Base-by-base conservation (phyloP, 2,888 invertebrate genomes). In the Tyria jacobaeae region DNA sequence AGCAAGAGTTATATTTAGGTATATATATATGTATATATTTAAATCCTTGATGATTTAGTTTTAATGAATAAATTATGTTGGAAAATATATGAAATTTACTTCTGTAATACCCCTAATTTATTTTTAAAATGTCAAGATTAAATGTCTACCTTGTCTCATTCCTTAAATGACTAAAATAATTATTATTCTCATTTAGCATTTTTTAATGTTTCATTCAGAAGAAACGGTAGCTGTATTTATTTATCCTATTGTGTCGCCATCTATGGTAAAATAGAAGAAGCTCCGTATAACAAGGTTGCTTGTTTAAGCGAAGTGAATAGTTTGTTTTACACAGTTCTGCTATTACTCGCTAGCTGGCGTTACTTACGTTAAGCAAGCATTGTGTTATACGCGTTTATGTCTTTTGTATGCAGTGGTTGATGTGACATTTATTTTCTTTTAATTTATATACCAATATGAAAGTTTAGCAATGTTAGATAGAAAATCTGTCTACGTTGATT, bases 331-430 rank as follows among this genome's bases (percentile, higher is more conserved):
- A 51, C 62, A 66, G 73, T 82, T 71, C 47, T 15, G 15, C 77
- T 63, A 66, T 44, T 31, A 1, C 24, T 9, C 58, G 54, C 62
- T 74, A 86, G 86, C 77, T 85, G 81, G 83, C 86, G 82, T 52
- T 66, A 34, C 34, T n/a, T 3, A 41, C 14, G 9, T 24, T 14
- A 9, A 39, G 1, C 41, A 12, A 0, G 0, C 1, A 0, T 0
- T 7, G 15, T 17, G 21, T 0, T 2, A 7, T 34, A 50, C 68
- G 80, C 89, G 89, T 90, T 89, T 81, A 88, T 77, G 85, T 90
- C 87, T 87, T 88, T 87, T 84, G 64, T 82, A 81, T 60, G 21
- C 39, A 25, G n/a, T 14, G 14, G 14, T 27, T 3, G 6, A 15
- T n/a, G 5, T 7, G 27, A 27, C 17, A 51, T 34, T 3, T 10